Evolutionary conservation across 2,888 invertebrate species (phyloP).

Genomic region (Hemistola chrysoprasaria): DNA sequence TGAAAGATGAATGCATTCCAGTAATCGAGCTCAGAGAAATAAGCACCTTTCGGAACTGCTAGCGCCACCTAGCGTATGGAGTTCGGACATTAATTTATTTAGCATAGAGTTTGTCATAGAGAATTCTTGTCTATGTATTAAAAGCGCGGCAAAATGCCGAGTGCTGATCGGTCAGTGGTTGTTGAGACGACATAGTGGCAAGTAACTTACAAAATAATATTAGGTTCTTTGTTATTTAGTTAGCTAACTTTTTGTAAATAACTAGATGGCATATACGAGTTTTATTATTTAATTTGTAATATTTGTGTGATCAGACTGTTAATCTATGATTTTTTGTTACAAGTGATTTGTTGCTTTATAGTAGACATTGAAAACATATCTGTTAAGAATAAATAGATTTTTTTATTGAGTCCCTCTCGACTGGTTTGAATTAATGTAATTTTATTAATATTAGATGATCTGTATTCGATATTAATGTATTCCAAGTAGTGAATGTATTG

Average conservation of each 20-base stretch:
- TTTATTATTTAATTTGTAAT: conserved; percentile 81
- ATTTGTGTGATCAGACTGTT: conserved; percentile 81
- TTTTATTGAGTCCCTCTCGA: conserved; percentile 46
- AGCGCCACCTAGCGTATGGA: conserved; percentile 37
- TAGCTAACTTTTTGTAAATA: conserved; percentile 81
- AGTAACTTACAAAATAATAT: conserved; percentile 65
- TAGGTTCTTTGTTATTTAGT: conserved; percentile 81
- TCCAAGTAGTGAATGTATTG: conserved; percentile 48
- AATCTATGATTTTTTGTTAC: conserved; percentile 79
- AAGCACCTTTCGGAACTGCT: conserved; percentile 20
- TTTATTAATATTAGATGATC: conserved; percentile 41
- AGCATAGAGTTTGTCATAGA: conserved; percentile 51
- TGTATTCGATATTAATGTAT: conserved; percentile 50
- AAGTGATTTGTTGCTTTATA: conserved; percentile 76
- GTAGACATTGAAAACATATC: conserved; percentile 70
- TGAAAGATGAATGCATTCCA: conserved; percentile 70
- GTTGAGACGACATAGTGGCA: conserved; percentile 65
- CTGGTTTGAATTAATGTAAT: conserved; percentile 44
- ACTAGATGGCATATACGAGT: conserved; percentile 69
- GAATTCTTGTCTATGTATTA: conserved; percentile 34
- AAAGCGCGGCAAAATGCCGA: conserved; percentile 51
- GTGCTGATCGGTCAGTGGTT: conserved; percentile 67
- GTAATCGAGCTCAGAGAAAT: conserved; percentile 26
- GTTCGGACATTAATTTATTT: conserved; percentile 57
- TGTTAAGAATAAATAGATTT: conserved; percentile 56